Conservation (phyloP, 2,888 invertebrate species). For the Helleia helle region DNA sequence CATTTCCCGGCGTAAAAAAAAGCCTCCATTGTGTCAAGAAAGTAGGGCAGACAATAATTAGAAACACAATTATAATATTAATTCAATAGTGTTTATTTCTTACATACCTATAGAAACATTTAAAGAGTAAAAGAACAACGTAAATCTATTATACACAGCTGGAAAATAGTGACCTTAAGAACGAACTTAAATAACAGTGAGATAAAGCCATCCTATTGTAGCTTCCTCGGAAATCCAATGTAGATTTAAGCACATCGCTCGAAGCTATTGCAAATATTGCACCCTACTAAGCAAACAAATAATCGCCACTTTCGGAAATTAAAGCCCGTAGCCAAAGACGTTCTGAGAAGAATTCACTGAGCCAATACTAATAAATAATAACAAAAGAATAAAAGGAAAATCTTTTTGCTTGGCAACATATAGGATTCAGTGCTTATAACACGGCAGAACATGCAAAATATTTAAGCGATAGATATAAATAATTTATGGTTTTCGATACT, state of each 20-base stretch:
- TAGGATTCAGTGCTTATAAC: background rate
- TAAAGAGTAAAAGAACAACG: too few relatives aligned
- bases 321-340: slow-evolving; percentile 6
- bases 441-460: too few relatives aligned
- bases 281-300: slow-evolving; percentile 2
- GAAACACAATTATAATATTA: too few relatives aligned
- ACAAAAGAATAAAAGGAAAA: background rate
- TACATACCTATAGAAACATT: too few relatives aligned
- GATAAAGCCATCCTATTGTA: background rate
- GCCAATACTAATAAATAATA: slow-evolving; percentile 4
- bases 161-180: background rate
- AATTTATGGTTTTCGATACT: too few relatives aligned
- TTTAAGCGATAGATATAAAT: too few relatives aligned
- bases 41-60: too few relatives aligned
- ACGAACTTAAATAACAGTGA: background rate
- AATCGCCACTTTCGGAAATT: slow-evolving; percentile 8
- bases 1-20: too few relatives aligned
- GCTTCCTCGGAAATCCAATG: slow-evolving; percentile 1
- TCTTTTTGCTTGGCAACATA: background rate
- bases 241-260: slow-evolving; percentile 2
- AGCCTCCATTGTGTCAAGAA: too few relatives aligned
- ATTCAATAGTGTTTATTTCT: too few relatives aligned
- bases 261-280: background rate
- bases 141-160: too few relatives aligned
- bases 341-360: background rate